Base-by-base conservation (phyloP, 1,140 invertebrate species). In the Mactra quadrangularis region DNA sequence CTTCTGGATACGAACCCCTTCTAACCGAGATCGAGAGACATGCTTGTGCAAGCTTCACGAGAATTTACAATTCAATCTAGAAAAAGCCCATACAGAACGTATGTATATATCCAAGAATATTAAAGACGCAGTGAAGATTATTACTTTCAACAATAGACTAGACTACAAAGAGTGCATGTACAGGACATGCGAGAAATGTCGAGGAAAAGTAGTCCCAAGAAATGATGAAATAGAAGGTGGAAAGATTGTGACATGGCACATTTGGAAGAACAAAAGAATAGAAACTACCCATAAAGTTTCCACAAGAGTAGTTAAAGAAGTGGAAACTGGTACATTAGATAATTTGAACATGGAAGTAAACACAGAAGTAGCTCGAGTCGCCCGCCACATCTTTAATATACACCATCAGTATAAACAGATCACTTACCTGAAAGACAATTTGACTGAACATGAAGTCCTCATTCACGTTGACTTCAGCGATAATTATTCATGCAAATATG, bases 11-110 rank as follows among this genome's bases (percentile, higher is more conserved):
- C 7, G 27, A 9, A 41, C 6, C 3, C 41, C 60, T 17, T 52
- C 59, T 13, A 13, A 27, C 13, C 31, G 22, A 78, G 75, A 78
- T 55, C 35, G 45, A 31, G 41, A 38, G 3, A 68, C 75, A 15
- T 78, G 57, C 50, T 29, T 50, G 3, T 78, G 75, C 31, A 78
- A 66, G 62, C 45, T 22, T 3, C 59, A 78, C 33, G 60, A 62
- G 31, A 83, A 83, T 41, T n/a, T 77, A 2, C 15, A 50, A 29
- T 62, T 53, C 45, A 62, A 66, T 41, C n/a, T 52, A 13, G 33
- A 55, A 11, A 53, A 13, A 25, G 17, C 33, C 9, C 15, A 29
- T 47, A 11, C 22, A 17, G 4, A n/a, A 25, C 38, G 57, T 22
- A 45, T 76, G 35, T 11, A 53, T 17, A 52, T 78, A 19, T 38